Base-by-base conservation (phyloP, 2,888 invertebrate genomes). In the Acleris laterana region DNA sequence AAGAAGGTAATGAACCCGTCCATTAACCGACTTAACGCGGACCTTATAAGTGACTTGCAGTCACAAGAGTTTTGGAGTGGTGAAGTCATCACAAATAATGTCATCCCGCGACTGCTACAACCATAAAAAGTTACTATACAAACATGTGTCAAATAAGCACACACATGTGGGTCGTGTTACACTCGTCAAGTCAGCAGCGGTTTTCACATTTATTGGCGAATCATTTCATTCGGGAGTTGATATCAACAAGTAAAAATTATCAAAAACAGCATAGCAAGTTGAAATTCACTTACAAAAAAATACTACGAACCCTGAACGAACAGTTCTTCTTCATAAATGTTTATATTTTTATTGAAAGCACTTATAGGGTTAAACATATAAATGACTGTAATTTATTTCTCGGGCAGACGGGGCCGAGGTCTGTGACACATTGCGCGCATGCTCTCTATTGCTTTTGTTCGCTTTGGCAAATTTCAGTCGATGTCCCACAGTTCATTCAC, bases 381-480 rank as follows among this genome's bases (percentile, higher is more conserved):
- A 83, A 81, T 82, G 84, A 79, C 78, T 74, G 78, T 78, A 85
- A 86, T 88, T 87, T 88, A 84, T 87, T 78, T 76, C 80, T 75
- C 79, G 75, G 77, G 77, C 75, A 64, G 63, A 53, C 74, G 73
- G 72, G 72, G 68, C 70, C 72, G 71, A 68, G 55, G 79, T 79
- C 80, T 77, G 72, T 76, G 77, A 76, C 77, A 74, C 74, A 74
- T 73, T 69, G 69, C 64, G 32, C 32, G 62, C 61, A 59, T 60
- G 63, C 61, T 70, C 63, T 64, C 69, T 32, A 32, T 55, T 51
- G 59, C 51, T 62, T 69, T 61, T 65, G 53, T 61, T 66, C 51
- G 44, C 19, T 63, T 60, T 60, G 38, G 53, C 65, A 49, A 55
- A 53, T 66, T 68, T 66, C 58, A 67, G 62, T 59, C 68, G 57